phyloP scores from a whole-genome alignment of 2,888 invertebrate species.

The Anthoptus insignis region DNA sequence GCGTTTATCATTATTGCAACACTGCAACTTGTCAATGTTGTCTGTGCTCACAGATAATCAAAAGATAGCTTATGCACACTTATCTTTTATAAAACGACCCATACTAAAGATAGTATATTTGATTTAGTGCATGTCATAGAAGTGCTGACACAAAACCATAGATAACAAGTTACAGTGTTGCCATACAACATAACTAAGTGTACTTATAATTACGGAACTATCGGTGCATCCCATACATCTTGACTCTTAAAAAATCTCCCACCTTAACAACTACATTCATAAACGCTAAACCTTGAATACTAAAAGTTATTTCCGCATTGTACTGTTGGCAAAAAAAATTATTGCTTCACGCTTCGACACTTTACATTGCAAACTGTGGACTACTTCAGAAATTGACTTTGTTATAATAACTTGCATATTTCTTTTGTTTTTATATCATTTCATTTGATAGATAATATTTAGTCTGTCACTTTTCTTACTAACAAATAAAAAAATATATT shows the following conservation, averaged over 20 bases:
- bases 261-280: constrained; percentile 62
- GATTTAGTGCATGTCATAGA: too few species aligned
- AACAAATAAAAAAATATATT: too few species aligned
- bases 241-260: constrained; percentile 58
- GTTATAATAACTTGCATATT: too few species aligned
- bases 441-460: too few species aligned
- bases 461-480: too few species aligned
- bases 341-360: neutral
- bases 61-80: too few species aligned
- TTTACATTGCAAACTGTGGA: constrained; percentile 6
- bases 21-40: constrained; percentile 12
- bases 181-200: constrained; percentile 45
- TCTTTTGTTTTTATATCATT: too few species aligned
- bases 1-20: constrained; percentile 8
- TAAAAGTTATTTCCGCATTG: constrained; percentile 51
- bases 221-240: constrained; percentile 54
- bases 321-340: constrained; percentile 48
- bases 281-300: constrained; percentile 63
- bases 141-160: too few species aligned
- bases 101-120: too few species aligned
- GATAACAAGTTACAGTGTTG: constrained; percentile 20
- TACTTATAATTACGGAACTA: constrained; percentile 61
- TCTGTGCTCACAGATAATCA: too few species aligned
- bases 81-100: too few species aligned
- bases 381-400: too few species aligned